phyloP scores from a whole-genome alignment of 2,888 invertebrate genomes.

The Agapostemon virescens region DNA sequence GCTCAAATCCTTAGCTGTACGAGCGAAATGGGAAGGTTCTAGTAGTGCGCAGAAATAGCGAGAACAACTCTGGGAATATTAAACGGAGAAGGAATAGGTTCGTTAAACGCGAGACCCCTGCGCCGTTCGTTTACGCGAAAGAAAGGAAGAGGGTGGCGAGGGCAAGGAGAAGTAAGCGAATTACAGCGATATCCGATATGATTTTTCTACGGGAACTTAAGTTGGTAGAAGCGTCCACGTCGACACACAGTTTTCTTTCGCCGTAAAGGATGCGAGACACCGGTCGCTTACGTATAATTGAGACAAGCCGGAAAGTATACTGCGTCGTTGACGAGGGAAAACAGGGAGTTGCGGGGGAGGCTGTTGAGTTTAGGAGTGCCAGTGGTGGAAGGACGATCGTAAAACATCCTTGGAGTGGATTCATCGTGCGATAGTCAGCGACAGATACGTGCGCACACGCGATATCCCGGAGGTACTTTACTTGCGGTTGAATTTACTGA shows the following conservation, averaged over 20 bases:
- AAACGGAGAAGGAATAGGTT: neutral
- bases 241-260: neutral
- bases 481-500: conserved; percentile 62
- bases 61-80: too few relatives aligned
- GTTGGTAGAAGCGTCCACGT: neutral
- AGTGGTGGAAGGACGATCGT: conserved; percentile 58
- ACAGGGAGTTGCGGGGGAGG: conserved; percentile 10
- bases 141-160: too few relatives aligned
- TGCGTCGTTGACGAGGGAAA: conserved; percentile 23
- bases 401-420: conserved; percentile 63
- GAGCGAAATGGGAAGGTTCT: too few relatives aligned
- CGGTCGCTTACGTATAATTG: conserved; percentile 4
- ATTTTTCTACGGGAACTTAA: neutral
- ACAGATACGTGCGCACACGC: conserved; percentile 41
- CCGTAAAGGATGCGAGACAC: neutral
- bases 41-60: too few relatives aligned
- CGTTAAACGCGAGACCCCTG: neutral
- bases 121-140: neutral
- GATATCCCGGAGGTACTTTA: conserved; percentile 48
- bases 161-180: neutral
- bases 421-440: conserved; percentile 58
- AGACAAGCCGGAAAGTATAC: conserved; percentile 20
- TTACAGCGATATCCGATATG: neutral
- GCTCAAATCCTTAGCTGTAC: neutral
- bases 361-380: conserved; percentile 25